Evolutionary conservation across 2,888 invertebrate genomes (phyloP).

Genomic region (Calliopum simillimum): DNA sequence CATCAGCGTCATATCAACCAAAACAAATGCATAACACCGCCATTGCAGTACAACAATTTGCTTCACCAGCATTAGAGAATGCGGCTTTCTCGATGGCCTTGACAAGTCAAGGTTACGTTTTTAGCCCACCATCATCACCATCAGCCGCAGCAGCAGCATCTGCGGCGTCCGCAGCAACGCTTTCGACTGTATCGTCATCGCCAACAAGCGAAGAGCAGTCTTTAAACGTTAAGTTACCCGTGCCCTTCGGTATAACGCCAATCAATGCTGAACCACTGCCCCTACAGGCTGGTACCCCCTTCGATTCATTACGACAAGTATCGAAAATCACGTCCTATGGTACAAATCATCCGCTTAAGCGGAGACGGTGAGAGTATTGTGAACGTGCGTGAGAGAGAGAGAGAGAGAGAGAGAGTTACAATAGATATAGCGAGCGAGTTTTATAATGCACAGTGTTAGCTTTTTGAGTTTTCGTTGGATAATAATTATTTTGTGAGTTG

Average conservation of each 20-base stretch:
- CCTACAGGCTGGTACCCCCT: conserved; percentile 59
- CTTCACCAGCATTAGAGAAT: conserved; percentile 56
- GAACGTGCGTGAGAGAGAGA: conserved; percentile 11
- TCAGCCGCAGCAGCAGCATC: not conserved
- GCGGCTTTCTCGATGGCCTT: conserved; percentile 59
- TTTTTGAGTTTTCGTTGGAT: too few species aligned
- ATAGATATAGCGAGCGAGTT: not conserved
- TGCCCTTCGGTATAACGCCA: conserved; percentile 58
- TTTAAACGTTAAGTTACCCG: conserved; percentile 57
- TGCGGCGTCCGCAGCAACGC: conserved; percentile 5
- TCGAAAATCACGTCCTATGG: conserved; percentile 57
- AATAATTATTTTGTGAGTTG: too few species aligned
- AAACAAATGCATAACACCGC: conserved; percentile 6
- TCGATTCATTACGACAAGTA: conserved; percentile 52
- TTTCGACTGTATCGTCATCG: conserved; percentile 20
- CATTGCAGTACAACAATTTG: conserved; percentile 46
- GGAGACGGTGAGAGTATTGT: conserved; percentile 29
- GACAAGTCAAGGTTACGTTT: conserved; percentile 57
- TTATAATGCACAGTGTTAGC: conserved; percentile 2
- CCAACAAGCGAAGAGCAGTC: conserved; percentile 39
- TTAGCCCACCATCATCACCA: conserved; percentile 37
- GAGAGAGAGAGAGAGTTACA: conserved; percentile 22
- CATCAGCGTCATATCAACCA: too few species aligned
- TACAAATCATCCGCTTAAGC: conserved; percentile 57
- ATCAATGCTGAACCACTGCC: conserved; percentile 58